Evolutionary conservation across 2,888 invertebrate species (phyloP).

Genomic region (Platypus cylindrus): DNA sequence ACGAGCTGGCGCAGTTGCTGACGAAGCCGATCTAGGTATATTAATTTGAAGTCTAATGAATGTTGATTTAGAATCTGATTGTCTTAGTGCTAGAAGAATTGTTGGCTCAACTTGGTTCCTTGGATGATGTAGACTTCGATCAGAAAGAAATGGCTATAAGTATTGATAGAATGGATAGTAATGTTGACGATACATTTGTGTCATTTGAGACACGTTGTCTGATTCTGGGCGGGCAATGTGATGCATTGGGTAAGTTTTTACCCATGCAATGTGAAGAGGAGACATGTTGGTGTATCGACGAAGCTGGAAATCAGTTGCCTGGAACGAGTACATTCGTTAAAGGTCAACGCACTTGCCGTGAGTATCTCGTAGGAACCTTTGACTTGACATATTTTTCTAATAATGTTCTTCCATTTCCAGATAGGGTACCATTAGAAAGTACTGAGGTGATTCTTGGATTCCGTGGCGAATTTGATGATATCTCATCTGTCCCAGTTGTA

Average conservation of each 20-base stretch:
- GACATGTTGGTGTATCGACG: constrained; percentile 79
- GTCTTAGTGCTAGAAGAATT: constrained; percentile 53
- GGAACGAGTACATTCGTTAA: constrained; percentile 46
- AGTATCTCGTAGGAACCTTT: constrained; percentile 29
- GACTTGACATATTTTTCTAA: too few species aligned
- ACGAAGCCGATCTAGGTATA: constrained; percentile 44
- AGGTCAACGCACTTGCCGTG: constrained; percentile 45
- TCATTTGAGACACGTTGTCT: constrained; percentile 34
- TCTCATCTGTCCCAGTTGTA: constrained; percentile 37
- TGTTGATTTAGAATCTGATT: background rate
- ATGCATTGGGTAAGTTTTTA: constrained; percentile 54
- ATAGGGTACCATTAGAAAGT: constrained; percentile 57
- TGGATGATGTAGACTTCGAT: constrained; percentile 40
- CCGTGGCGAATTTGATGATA: constrained; percentile 44
- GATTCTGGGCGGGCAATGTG: constrained; percentile 44
- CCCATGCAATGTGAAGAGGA: constrained; percentile 62
- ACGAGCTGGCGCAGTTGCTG: constrained; percentile 31
- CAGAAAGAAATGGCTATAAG: constrained; percentile 30
- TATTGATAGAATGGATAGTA: constrained; percentile 21
- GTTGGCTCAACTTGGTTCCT: constrained; percentile 49
- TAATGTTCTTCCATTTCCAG: constrained; percentile 35
- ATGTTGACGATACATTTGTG: constrained; percentile 25
- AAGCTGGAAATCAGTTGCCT: constrained; percentile 59
- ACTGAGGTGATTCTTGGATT: constrained; percentile 65
- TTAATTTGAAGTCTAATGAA: constrained; percentile 2